phyloP scores from a whole-genome alignment of 2,113 vertebrate species.

The Acanthisitta chloris region DNA sequence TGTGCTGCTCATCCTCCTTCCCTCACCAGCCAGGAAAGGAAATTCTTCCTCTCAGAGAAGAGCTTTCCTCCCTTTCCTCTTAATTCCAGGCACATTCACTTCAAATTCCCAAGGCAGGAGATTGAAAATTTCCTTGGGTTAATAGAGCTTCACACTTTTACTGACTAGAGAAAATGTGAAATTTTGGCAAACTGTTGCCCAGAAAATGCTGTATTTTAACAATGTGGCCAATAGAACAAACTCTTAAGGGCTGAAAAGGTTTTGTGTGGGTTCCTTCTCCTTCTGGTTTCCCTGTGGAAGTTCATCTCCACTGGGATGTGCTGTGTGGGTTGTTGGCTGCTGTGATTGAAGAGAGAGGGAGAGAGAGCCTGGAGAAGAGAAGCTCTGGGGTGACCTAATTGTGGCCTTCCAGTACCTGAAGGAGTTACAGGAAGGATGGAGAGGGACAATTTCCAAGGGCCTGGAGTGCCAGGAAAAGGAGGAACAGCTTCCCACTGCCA shows the following conservation, averaged over 20 bases:
- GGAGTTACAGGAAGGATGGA: background rate
- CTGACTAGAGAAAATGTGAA: background rate
- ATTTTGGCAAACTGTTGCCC: background rate
- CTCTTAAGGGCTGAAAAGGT: background rate
- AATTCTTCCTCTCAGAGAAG: slow-evolving; percentile 24
- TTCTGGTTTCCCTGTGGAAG: background rate
- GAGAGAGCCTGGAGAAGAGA: background rate
- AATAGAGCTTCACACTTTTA: background rate
- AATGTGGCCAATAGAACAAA: background rate
- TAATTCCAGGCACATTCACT: background rate
- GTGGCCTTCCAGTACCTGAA: background rate
- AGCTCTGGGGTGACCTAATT: background rate
- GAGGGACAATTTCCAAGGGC: background rate
- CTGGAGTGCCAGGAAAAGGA: background rate
- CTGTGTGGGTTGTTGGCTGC: background rate
- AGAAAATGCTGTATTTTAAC: background rate
- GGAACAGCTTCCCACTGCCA: background rate
- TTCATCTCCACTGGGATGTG: background rate
- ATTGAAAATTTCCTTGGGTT: background rate
- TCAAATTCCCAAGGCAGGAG: background rate
- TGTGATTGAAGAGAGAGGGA: background rate
- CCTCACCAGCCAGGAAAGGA: background rate
- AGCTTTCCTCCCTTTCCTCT: slow-evolving; percentile 45
- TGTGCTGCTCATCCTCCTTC: slow-evolving; percentile 18
- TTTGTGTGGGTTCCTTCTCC: background rate